Percentiles rank a stretch among this genome's conserved stretches.
Evolutionary conservation across 2,797 vertebrate genomes (phyloP).

Genomic region (Toxotes lorentzi): DNA sequence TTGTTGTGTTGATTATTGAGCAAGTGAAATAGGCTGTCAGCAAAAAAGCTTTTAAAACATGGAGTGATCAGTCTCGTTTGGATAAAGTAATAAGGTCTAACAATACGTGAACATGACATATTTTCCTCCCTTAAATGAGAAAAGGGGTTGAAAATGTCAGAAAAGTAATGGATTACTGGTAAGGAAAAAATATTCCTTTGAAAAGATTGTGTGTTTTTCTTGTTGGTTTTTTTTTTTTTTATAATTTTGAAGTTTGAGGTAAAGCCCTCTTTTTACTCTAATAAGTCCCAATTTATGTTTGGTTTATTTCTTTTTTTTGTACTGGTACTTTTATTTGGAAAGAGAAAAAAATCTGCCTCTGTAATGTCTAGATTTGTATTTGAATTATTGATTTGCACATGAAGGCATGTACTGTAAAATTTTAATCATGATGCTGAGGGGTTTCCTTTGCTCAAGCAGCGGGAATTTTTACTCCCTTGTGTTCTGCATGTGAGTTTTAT

Average conservation of each 20-base stretch:
- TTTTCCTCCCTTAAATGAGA: constrained; percentile 19
- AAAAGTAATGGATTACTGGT: constrained; percentile 12
- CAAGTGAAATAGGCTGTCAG: neutral
- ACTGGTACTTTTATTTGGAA: constrained; percentile 63
- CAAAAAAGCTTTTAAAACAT: constrained; percentile 14
- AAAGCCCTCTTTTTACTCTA: constrained; percentile 49
- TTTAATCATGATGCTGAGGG: constrained; percentile 26
- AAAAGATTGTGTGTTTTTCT: constrained; percentile 28
- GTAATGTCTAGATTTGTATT: constrained; percentile 53
- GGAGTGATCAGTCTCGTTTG: constrained; percentile 33
- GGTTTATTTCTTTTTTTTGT: constrained; percentile 32
- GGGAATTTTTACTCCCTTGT: constrained; percentile 11
- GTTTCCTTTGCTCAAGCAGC: constrained; percentile 33
- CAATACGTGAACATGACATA: neutral
- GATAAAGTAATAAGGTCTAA: constrained; percentile 5
- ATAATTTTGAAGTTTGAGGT: constrained; percentile 41
- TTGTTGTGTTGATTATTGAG: neutral
- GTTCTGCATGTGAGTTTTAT: constrained; percentile 71
- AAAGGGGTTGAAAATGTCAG: constrained; percentile 21
- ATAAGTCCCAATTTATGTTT: constrained; percentile 23
- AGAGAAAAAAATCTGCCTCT: constrained; percentile 45
- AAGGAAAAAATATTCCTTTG: constrained; percentile 21
- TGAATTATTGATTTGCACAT: constrained; percentile 74
- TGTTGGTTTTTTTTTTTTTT: constrained; percentile 32
- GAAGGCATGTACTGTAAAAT: constrained; percentile 76